These are phyloP conservation scores for Chondrosia reniformis DNA, from an alignment of 37 sponge, comb jelly and placozoan genomes.

Conservation along the genomic window DNA sequence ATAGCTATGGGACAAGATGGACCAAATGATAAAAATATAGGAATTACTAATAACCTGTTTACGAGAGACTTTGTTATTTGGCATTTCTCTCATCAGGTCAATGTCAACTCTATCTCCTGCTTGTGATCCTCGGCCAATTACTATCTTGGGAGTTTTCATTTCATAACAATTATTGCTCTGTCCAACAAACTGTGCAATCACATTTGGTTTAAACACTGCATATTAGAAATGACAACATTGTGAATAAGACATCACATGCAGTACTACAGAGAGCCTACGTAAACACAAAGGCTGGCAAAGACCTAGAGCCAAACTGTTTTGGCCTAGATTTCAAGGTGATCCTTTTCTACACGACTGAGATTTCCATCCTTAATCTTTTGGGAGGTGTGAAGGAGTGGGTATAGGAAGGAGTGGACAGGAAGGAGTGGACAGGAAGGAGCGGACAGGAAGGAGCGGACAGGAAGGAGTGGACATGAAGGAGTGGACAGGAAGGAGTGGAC, in stretches of 20 bases:
- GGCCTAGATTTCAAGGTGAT: too few relatives aligned
- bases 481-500: background rate
- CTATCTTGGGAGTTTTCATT: slow-evolving; percentile 66
- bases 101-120: slow-evolving; percentile 61
- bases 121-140: slow-evolving; percentile 70
- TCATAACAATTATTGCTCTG: slow-evolving; percentile 2
- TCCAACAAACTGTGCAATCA: slow-evolving; percentile 58
- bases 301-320: too few relatives aligned
- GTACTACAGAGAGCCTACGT: background rate
- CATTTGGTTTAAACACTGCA: slow-evolving; percentile 64
- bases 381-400: too few relatives aligned
- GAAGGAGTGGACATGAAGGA: background rate
- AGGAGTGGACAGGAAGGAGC: too few relatives aligned
- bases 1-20: too few relatives aligned
- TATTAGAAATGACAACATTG: background rate
- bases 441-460: background rate
- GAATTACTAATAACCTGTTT: slow-evolving; percentile 79
- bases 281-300: background rate
- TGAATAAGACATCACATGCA: background rate
- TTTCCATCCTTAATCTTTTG: too few relatives aligned
- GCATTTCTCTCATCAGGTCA: slow-evolving; percentile 86
- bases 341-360: too few relatives aligned
- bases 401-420: background rate
- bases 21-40: too few relatives aligned
- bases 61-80: slow-evolving; percentile 81